These are phyloP conservation scores for Xyrauchen texanus DNA, from an alignment of 2,113 vertebrate genomes.

Conservation along the genomic window DNA sequence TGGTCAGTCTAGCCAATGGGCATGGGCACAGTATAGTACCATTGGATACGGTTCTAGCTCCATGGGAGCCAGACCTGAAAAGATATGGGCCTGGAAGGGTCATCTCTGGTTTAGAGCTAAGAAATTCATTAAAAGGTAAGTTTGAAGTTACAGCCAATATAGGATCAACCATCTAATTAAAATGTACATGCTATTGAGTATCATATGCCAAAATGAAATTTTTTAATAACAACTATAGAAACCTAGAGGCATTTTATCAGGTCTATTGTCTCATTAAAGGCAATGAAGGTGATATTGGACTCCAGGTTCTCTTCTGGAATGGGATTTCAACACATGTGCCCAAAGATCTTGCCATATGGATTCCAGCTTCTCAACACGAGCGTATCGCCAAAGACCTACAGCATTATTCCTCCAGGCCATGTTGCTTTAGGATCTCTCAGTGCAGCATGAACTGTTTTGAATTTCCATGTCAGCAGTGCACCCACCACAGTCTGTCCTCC, in stretches of 20 bases:
- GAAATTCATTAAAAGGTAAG: conserved; percentile 73
- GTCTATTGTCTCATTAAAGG: conserved; percentile 58
- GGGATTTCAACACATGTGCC: conserved; percentile 71
- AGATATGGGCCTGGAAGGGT: conserved; percentile 74
- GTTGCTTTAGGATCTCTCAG: conserved; percentile 17
- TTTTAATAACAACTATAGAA: no score
- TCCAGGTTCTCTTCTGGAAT: conserved; percentile 84
- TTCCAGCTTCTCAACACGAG: conserved; percentile 72
- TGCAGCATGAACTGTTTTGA: conserved; percentile 10
- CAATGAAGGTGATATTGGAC: conserved; percentile 64
- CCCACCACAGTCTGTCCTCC: conserved; percentile 32
- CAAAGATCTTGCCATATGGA: conserved; percentile 68
- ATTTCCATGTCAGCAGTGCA: conserved; percentile 46
- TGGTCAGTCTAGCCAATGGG: conserved; percentile 69
- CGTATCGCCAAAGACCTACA: conserved; percentile 73
- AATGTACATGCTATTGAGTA: no score
- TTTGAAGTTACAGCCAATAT: not conserved
- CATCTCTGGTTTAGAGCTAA: conserved; percentile 66
- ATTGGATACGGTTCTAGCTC: conserved; percentile 84
- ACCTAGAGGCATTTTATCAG: no score
- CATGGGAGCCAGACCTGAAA: conserved; percentile 73
- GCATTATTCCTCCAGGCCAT: conserved; percentile 30
- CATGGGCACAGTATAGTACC: conserved; percentile 66
- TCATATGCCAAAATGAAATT: not conserved
- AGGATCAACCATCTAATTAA: not conserved